These are phyloP conservation scores for Trinorchestia longiramus DNA, from an alignment of 1,140 invertebrate genomes.

Conservation along the genomic window DNA sequence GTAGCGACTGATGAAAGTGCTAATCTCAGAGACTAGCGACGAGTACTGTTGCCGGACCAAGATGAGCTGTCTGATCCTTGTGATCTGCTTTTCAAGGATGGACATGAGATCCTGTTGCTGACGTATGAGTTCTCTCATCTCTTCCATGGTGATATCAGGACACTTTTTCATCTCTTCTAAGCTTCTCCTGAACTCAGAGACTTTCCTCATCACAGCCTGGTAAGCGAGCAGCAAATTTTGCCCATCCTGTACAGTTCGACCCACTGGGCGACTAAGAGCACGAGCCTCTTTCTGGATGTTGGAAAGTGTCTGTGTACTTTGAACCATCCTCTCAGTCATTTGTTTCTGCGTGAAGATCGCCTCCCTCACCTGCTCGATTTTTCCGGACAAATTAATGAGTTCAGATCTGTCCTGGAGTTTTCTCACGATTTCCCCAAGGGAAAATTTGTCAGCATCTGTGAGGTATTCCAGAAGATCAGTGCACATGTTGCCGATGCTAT, in stretches of 20 bases:
- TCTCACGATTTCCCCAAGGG: constrained; percentile 82
- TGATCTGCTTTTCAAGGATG: constrained; percentile 86
- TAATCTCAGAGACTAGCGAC: constrained; percentile 86
- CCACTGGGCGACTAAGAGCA: constrained; percentile 85
- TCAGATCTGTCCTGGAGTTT: constrained; percentile 82
- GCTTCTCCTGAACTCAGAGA: constrained; percentile 84
- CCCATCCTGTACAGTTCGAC: constrained; percentile 75
- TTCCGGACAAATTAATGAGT: constrained; percentile 82
- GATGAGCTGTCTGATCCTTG: constrained; percentile 77
- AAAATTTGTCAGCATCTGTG: constrained; percentile 86
- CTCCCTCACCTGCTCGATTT: constrained; percentile 79
- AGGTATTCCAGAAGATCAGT: constrained; percentile 83
- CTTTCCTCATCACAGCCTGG: constrained; percentile 81
- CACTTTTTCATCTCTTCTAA: constrained; percentile 80
- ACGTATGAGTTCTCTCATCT: constrained; percentile 82
- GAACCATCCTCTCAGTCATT: constrained; percentile 81
- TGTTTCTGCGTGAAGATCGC: constrained; percentile 84
- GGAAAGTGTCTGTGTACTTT: constrained; percentile 83
- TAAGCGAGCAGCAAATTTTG: constrained; percentile 81
- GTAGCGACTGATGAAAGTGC: constrained; percentile 87
- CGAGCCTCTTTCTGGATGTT: constrained; percentile 86
- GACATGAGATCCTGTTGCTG: constrained; percentile 87
- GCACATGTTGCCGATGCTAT: constrained; percentile 82
- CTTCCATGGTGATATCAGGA: constrained; percentile 77
- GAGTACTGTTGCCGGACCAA: constrained; percentile 88